Evolutionary conservation across 2,888 invertebrate genomes (phyloP).

Genomic region (Chymomyza amoena): DNA sequence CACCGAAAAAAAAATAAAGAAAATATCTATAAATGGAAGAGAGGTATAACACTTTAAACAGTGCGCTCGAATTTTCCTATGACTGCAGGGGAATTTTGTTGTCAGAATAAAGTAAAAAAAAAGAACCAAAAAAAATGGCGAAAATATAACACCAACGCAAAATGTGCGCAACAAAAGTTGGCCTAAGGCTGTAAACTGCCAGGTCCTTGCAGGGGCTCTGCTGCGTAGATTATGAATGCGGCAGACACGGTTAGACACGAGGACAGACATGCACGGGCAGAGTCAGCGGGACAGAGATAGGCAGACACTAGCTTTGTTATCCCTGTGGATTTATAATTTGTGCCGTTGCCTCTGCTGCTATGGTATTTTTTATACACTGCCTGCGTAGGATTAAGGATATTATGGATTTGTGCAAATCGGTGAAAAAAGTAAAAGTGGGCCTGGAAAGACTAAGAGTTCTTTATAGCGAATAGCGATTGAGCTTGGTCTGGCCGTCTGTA

Average conservation of each 20-base stretch:
- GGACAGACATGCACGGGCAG: background rate
- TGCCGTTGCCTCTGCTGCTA: constrained; percentile 24
- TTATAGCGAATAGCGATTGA: too few relatives aligned
- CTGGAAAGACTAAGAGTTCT: too few relatives aligned
- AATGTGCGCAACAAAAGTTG: constrained; percentile 30
- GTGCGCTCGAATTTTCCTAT: constrained; percentile 21
- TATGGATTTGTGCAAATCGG: too few relatives aligned
- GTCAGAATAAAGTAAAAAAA: background rate
- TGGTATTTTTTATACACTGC: constrained; percentile 27
- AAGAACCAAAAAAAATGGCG: background rate
- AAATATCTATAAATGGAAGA: background rate
- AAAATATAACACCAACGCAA: constrained; percentile 14
- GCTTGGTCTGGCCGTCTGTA: too few relatives aligned
- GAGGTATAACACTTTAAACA: constrained; percentile 40
- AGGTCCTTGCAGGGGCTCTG: background rate
- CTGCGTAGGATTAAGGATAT: too few relatives aligned
- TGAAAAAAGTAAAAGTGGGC: too few relatives aligned
- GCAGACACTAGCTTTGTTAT: constrained; percentile 24
- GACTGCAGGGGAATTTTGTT: constrained; percentile 21
- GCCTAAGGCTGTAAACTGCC: constrained; percentile 41
- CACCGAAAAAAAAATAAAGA: constrained; percentile 15
- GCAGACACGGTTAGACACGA: background rate
- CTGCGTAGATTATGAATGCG: constrained; percentile 23
- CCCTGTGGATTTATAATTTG: constrained; percentile 49
- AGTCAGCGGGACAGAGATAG: constrained; percentile 4